A percentile compares a stretch with the other conserved stretches of the same genome.
Conservation (phyloP, 2,797 vertebrate genomes). For the Glyptemys insculpta region DNA sequence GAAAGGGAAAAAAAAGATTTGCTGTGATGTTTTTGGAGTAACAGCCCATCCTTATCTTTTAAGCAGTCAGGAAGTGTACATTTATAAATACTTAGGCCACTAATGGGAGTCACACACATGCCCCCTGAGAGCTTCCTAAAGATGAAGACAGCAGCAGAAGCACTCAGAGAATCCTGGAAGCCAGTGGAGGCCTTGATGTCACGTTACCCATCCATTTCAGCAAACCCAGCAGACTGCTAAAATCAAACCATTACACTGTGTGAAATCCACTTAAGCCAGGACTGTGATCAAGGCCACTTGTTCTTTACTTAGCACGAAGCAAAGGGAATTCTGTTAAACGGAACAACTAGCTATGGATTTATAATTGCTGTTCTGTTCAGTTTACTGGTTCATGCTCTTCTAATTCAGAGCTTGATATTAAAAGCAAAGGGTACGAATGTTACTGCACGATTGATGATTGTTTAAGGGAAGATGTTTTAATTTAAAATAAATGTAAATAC, state of each 20-base stretch:
- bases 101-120: background rate
- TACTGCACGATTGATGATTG: background rate
- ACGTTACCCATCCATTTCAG: background rate
- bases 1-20: background rate
- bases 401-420: background rate
- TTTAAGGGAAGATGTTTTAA: background rate
- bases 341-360: background rate
- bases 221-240: background rate
- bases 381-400: background rate
- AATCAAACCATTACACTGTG: background rate
- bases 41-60: background rate
- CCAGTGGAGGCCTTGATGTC: background rate
- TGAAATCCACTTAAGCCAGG: background rate
- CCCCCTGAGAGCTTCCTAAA: background rate
- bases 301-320: background rate
- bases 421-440: background rate
- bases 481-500: background rate
- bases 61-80: background rate
- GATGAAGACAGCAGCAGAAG: background rate
- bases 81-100: background rate
- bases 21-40: background rate
- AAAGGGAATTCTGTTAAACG: background rate
- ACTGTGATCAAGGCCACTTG: background rate
- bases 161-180: background rate
- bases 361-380: background rate